Evolutionary conservation across 2,888 invertebrate species (phyloP).

Genomic region (Antheraea yamamai): DNA sequence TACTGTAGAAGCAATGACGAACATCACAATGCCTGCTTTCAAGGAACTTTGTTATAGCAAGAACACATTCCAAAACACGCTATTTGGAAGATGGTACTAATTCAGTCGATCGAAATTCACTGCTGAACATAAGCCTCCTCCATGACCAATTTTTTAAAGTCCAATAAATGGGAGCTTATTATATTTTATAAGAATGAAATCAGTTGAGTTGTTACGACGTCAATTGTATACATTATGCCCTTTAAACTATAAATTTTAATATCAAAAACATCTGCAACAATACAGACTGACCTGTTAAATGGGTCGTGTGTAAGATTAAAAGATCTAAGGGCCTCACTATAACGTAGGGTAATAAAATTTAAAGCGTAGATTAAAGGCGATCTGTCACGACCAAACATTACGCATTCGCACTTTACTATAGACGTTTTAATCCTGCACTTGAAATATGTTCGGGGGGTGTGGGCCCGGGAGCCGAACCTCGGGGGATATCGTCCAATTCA

Average conservation of each 20-base stretch:
- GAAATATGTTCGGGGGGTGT: slow-evolving; percentile 68
- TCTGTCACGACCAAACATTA: slow-evolving; percentile 73
- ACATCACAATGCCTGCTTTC: background rate
- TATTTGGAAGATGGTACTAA: background rate
- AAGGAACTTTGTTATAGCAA: background rate
- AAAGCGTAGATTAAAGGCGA: slow-evolving; percentile 70
- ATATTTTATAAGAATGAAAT: background rate
- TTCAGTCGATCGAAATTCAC: no score
- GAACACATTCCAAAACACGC: background rate
- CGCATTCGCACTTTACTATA: slow-evolving; percentile 72
- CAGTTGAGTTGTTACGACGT: background rate
- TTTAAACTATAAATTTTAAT: slow-evolving; percentile 12
- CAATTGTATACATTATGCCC: slow-evolving; percentile 1
- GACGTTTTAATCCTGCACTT: slow-evolving; percentile 77
- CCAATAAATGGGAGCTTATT: background rate
- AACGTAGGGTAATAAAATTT: slow-evolving; percentile 59
- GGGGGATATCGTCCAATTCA: slow-evolving; percentile 60
- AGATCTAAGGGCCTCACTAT: slow-evolving; percentile 29
- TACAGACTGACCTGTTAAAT: slow-evolving; percentile 49
- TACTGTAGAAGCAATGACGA: background rate
- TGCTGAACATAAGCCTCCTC: no score
- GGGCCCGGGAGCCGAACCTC: slow-evolving; percentile 29
- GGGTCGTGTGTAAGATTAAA: slow-evolving; percentile 48
- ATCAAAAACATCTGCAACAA: slow-evolving; percentile 41
- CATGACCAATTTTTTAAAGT: background rate